Percentiles rank a stretch among this genome's conserved stretches.
phyloP scores from a whole-genome alignment of 2,888 invertebrate genomes.

The Campoplex capitator region DNA sequence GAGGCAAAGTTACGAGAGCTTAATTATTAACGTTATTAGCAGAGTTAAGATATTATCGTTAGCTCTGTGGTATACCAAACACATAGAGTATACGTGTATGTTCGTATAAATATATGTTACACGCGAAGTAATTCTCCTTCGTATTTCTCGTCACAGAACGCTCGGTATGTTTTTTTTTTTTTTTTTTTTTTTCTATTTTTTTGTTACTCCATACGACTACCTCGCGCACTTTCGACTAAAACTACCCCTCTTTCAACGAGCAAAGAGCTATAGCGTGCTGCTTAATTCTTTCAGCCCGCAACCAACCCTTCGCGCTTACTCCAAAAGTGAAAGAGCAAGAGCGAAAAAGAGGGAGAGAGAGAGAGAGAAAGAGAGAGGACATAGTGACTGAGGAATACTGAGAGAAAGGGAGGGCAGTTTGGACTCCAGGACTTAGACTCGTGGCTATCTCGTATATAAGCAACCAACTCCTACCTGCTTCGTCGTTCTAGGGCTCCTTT shows the following conservation, averaged over 20 bases:
- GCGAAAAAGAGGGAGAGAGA: conserved; percentile 38
- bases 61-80: conserved; percentile 25
- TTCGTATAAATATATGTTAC: not conserved
- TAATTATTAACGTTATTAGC: conserved; percentile 62
- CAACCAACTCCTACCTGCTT: conserved; percentile 55
- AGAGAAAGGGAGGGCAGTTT: conserved; percentile 56
- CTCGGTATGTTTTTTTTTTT: conserved; percentile 9
- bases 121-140: conserved; percentile 39
- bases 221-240: conserved; percentile 55
- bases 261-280: conserved; percentile 55
- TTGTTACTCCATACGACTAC: conserved; percentile 31
- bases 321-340: conserved; percentile 43
- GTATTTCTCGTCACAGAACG: conserved; percentile 39
- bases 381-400: conserved; percentile 13
- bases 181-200: not conserved
- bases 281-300: conserved; percentile 64
- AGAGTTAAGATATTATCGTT: conserved; percentile 65
- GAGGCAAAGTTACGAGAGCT: conserved; percentile 57
- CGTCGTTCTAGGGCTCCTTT: conserved; percentile 50
- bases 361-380: conserved; percentile 37
- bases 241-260: conserved; percentile 52
- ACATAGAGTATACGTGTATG: not conserved
- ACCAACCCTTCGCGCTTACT: conserved; percentile 61
- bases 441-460: conserved; percentile 63
- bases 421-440: conserved; percentile 60